Evolutionary conservation across 2,888 invertebrate species (phyloP).

Genomic region (Apamea crenata): DNA sequence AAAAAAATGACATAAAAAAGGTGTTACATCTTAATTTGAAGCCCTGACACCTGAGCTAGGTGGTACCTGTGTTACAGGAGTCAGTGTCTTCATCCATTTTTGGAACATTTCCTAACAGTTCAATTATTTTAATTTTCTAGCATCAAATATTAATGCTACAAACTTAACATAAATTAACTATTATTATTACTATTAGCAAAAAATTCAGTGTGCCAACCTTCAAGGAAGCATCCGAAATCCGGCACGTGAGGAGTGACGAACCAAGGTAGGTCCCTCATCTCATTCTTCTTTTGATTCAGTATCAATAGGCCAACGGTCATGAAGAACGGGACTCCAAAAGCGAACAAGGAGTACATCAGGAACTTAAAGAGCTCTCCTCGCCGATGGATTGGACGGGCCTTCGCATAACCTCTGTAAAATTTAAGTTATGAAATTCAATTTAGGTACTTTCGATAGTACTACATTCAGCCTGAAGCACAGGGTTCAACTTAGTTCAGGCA

Average conservation of each 20-base stretch:
- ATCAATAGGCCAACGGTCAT: constrained; percentile 74
- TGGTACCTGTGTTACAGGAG: no score
- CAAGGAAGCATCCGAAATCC: constrained; percentile 77
- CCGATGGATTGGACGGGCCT: constrained; percentile 83
- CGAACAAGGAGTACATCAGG: constrained; percentile 81
- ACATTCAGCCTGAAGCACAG: not conserved
- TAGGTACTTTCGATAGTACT: not conserved
- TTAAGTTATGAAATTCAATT: not conserved
- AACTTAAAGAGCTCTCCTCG: constrained; percentile 83
- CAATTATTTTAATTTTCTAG: no score
- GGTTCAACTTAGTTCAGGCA: no score
- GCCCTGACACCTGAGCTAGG: no score
- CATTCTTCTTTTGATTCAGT: constrained; percentile 65
- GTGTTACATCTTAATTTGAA: no score
- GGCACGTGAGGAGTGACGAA: constrained; percentile 79
- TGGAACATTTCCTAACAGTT: no score
- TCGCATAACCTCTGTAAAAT: constrained; percentile 82
- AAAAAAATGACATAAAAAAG: no score
- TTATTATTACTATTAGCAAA: not conserved
- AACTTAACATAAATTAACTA: no score
- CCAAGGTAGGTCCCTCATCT: constrained; percentile 77
- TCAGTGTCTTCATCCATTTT: no score
- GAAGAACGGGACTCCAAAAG: constrained; percentile 79
- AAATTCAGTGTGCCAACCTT: constrained; percentile 70
- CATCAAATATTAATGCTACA: no score